Evolutionary conservation across 2,888 invertebrate genomes (phyloP), one percentile per base, ranked within the genome.

Genomic region (Alentia gelatinosa): DNA sequence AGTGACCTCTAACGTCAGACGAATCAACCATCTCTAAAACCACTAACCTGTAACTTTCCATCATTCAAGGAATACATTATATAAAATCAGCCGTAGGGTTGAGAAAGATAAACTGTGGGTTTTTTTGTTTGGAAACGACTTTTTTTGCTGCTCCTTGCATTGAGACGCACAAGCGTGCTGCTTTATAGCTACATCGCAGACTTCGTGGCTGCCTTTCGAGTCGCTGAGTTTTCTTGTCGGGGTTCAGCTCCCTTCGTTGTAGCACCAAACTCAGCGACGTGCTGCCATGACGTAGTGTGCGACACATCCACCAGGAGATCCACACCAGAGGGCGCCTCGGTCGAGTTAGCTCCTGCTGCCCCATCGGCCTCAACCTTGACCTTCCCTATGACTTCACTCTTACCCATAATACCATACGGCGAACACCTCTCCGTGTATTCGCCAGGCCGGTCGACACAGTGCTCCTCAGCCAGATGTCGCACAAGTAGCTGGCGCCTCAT

Each of bases 401-500:
- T 79, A 0, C 37, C 0, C 4, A 79, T 19, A 35, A 7, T 19
- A 1, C n/a, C 89, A 15, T 74, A 63, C 12, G 42, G 39, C 0
- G 26, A 47, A 4, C 63, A 33, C 5, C 50, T 9, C 19, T 74
- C 89, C 1, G 37, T 37, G n/a, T 30, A 68, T 0, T 89, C 74
- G 4, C 89, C 89, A 5, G 39, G n/a, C 5, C 89, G 68, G 26
- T 74, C 74, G 26, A 68, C 91, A 39, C 91, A 91, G 42, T 92
- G 92, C 63, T 91, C 91, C 42, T 91, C 86, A 5, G 91, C 92
- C 23, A 91, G 88, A 50, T 92, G 92, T 35, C 83, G 83, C 50
- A 91, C 92, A 19, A 92, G 88, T 30, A 91, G 50, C 33, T 92
- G 91, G 0, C 92, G 74, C 5, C 91, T 68, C 91, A 92, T 91